Conservation (phyloP, 2,113 vertebrate genomes). For the Aix galericulata region DNA sequence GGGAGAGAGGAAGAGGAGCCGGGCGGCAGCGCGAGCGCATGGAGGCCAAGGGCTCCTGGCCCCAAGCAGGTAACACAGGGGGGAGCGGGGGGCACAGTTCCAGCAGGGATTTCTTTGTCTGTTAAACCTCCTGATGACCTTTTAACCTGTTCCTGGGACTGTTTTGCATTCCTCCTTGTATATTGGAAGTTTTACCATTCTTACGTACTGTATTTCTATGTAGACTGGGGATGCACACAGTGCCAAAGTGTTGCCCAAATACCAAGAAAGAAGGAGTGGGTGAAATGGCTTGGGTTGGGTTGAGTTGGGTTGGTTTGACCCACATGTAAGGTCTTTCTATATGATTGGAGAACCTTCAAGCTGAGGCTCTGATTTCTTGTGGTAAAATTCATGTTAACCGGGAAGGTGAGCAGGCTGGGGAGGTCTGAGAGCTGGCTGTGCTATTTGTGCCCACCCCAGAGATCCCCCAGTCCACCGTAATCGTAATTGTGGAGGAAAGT, state of each 20-base stretch:
- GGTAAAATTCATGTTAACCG: rapidly evolving
- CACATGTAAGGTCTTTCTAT: rapidly evolving
- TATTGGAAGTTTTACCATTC: rapidly evolving
- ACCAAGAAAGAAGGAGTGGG: not conserved
- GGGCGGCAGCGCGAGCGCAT: rapidly evolving
- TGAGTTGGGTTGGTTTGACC: rapidly evolving
- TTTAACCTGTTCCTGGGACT: not conserved
- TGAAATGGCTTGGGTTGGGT: not conserved
- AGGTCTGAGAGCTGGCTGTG: rapidly evolving
- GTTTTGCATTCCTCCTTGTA: rapidly evolving
- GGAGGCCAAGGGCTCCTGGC: not conserved
- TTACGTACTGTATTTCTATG: not conserved
- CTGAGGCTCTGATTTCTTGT: rapidly evolving
- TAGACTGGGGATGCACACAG: rapidly evolving
- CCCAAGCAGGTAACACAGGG: not conserved
- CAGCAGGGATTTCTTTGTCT: not conserved
- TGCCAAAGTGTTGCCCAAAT: not conserved
- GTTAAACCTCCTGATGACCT: not conserved
- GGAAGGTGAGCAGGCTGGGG: too few relatives aligned
- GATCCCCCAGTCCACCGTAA: rapidly evolving
- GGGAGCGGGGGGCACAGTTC: not conserved
- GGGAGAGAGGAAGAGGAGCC: rapidly evolving
- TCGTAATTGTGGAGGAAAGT: not conserved
- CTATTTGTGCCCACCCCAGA: not conserved
- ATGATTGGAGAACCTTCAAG: not conserved